These are phyloP conservation scores for Thunnus albacares DNA, from an alignment of 2,797 vertebrate genomes.

Conservation along the genomic window DNA sequence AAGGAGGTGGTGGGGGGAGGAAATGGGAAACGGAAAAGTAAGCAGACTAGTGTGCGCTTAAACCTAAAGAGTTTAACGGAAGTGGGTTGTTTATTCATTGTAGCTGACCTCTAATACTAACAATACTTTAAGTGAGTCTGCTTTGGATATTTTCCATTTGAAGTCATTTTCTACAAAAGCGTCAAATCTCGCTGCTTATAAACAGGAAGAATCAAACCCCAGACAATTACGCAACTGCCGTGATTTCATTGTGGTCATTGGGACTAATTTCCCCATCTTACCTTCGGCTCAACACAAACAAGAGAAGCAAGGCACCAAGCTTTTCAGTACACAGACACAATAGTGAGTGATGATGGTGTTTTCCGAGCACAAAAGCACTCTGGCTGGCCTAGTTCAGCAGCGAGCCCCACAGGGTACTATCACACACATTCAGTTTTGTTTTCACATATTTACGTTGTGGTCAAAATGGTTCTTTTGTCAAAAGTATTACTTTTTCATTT, in stretches of 20 bases:
- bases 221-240: constrained; percentile 28
- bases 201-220: not conserved
- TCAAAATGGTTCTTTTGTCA: not conserved
- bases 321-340: constrained; percentile 62
- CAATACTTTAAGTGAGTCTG: not conserved
- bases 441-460: not conserved
- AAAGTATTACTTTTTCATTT: not conserved
- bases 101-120: not conserved
- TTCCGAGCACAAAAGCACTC: constrained; percentile 54
- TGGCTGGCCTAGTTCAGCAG: constrained; percentile 48
- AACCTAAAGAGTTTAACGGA: constrained; percentile 59
- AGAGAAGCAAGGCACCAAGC: constrained; percentile 19
- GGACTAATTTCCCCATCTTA: constrained; percentile 7
- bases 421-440: constrained; percentile 18
- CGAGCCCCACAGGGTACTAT: constrained; percentile 8
- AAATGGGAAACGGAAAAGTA: constrained; percentile 40
- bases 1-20: not conserved
- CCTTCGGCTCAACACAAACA: constrained; percentile 36
- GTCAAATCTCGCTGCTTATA: not conserved
- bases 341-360: constrained; percentile 36
- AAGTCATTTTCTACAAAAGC: too few relatives aligned
- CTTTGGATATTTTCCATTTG: constrained; percentile 2
- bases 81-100: constrained; percentile 47
- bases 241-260: constrained; percentile 22
- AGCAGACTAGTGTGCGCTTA: constrained; percentile 52